Evolutionary conservation across 2,113 vertebrate species (phyloP).

Genomic region (Tamias sibiricus): DNA sequence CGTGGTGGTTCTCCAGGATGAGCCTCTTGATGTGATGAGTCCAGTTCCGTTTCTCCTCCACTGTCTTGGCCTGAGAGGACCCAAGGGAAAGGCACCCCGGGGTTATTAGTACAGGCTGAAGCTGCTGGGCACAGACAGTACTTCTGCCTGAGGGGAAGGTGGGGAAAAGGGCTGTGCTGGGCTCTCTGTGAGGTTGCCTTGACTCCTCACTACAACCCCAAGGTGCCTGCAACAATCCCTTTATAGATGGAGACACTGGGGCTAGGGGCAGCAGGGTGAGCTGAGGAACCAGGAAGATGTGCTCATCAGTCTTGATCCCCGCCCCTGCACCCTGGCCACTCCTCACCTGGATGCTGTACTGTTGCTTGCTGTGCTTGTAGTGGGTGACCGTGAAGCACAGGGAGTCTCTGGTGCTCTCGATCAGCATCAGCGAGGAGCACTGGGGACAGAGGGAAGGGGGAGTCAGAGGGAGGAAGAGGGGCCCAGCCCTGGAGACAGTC

Average conservation of each 20-base stretch:
- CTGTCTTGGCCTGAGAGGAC: constrained; percentile 90
- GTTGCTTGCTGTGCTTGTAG: constrained; percentile 96
- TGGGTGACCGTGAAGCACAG: constrained; percentile 96
- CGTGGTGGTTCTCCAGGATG: constrained; percentile 97
- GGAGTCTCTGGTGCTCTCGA: constrained; percentile 95
- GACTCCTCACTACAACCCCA: not conserved
- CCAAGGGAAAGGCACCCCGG: not conserved
- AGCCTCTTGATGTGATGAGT: constrained; percentile 97
- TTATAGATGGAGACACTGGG: not conserved
- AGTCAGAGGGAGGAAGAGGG: not conserved
- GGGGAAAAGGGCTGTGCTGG: not conserved
- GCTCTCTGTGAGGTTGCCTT: not conserved
- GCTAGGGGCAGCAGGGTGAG: not conserved
- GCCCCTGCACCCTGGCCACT: accelerated
- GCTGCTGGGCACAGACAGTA: accelerated
- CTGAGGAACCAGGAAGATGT: accelerated
- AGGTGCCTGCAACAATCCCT: not conserved
- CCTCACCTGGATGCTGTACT: constrained; percentile 95
- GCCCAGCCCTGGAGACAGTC: not conserved
- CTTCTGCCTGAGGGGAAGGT: accelerated
- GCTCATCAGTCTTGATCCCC: not conserved
- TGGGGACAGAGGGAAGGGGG: constrained; percentile 68
- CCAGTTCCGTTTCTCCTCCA: constrained; percentile 96
- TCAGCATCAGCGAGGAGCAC: constrained; percentile 97
- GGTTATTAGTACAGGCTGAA: not conserved